These are phyloP conservation scores for Luperina testacea DNA, from an alignment of 2,888 invertebrate species.

Conservation along the genomic window DNA sequence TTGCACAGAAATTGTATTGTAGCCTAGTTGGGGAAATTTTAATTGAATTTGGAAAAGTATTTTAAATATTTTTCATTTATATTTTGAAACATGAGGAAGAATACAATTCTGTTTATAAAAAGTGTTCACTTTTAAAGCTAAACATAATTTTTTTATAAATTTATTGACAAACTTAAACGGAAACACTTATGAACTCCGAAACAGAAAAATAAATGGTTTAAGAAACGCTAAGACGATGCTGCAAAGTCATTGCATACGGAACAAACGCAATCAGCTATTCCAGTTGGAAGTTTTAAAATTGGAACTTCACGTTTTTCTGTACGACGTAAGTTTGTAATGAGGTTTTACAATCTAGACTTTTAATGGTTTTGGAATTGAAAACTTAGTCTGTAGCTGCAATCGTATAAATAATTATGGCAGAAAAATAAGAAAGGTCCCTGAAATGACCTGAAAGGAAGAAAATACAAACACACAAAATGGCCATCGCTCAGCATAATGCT, in stretches of 20 bases:
- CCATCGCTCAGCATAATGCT: neutral
- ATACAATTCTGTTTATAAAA: neutral
- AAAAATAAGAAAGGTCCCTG: neutral
- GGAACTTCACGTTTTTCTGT: constrained; percentile 48
- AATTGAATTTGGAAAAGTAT: too few relatives aligned
- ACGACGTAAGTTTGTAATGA: constrained; percentile 61
- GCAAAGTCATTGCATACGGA: constrained; percentile 70
- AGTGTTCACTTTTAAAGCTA: neutral
- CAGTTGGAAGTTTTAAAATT: constrained; percentile 66
- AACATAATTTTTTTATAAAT: neutral
- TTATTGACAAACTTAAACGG: neutral
- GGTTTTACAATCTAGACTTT: constrained; percentile 24
- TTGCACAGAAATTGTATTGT: neutral
- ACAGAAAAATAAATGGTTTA: constrained; percentile 26
- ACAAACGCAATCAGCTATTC: constrained; percentile 32
- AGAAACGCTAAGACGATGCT: constrained; percentile 67
- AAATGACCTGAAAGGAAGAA: neutral
- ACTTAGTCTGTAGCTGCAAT: neutral
- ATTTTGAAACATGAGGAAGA: neutral
- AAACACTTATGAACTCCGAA: neutral
- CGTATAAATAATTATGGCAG: neutral
- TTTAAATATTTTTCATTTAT: too few relatives aligned
- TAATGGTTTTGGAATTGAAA: constrained; percentile 26
- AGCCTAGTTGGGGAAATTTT: too few relatives aligned
- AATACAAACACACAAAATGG: neutral